A percentile compares a stretch with the other conserved stretches of the same genome.
Conservation (phyloP, 2,888 invertebrate genomes). For the Drosophila austrosaltans region DNA sequence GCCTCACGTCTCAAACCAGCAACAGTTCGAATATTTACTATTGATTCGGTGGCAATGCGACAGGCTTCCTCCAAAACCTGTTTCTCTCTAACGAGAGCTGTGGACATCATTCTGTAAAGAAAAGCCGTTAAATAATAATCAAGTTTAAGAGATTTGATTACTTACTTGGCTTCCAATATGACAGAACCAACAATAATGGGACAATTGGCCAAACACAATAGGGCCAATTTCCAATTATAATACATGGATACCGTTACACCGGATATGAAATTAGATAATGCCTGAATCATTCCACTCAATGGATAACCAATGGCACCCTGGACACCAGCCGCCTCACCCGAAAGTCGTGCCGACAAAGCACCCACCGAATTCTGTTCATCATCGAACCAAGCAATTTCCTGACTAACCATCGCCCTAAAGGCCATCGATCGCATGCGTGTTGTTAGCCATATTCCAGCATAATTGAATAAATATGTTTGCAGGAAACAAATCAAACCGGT, state of each 20-base stretch:
- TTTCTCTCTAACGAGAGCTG: conserved; percentile 86
- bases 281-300: conserved; percentile 88
- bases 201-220: conserved; percentile 87
- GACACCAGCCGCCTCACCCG: conserved; percentile 89
- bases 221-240: conserved; percentile 89
- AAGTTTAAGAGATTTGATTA: too few species aligned
- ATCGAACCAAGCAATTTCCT: conserved; percentile 91
- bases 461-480: conserved; percentile 90
- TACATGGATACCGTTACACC: conserved; percentile 87
- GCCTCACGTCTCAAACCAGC: conserved; percentile 88
- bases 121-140: background rate
- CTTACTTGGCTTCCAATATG: conserved; percentile 86
- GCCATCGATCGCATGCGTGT: conserved; percentile 86
- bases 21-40: conserved; percentile 89
- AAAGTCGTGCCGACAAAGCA: conserved; percentile 87
- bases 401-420: conserved; percentile 88
- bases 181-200: conserved; percentile 89
- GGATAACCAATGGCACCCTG: conserved; percentile 90
- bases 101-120: conserved; percentile 85
- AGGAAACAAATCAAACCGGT: conserved; percentile 88
- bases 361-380: conserved; percentile 88
- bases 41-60: conserved; percentile 90
- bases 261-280: conserved; percentile 87
- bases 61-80: conserved; percentile 87
- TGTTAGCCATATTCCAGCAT: conserved; percentile 91